Evolutionary conservation across 2,888 invertebrate genomes (phyloP).

Genomic region (Drosophila mulleri): DNA sequence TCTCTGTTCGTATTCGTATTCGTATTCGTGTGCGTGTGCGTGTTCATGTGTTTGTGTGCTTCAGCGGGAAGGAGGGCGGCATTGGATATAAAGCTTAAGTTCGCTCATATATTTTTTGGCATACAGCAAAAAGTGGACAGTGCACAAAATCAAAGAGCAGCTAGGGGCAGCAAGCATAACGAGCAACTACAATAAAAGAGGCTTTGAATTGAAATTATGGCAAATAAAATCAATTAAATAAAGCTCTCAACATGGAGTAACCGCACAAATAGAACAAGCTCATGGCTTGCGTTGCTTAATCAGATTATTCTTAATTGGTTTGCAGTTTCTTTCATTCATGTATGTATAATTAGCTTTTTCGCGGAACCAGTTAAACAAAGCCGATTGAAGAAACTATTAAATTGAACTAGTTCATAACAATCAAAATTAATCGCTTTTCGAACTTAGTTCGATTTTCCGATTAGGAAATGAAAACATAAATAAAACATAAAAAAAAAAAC

Average conservation of each 20-base stretch:
- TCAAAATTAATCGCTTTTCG: background rate
- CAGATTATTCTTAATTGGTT: background rate
- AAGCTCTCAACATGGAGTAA: background rate
- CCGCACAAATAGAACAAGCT: background rate
- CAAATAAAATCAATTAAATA: constrained; percentile 1
- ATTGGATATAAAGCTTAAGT: constrained; percentile 14
- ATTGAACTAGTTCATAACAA: background rate
- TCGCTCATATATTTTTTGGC: constrained; percentile 18
- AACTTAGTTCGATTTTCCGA: too few species aligned
- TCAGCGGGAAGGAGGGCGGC: constrained; percentile 14
- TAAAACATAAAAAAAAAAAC: background rate
- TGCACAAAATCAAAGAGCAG: constrained; percentile 45
- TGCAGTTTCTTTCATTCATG: background rate
- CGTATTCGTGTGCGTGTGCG: background rate
- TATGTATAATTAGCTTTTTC: background rate
- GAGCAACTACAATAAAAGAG: constrained; percentile 22
- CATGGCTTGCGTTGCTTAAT: background rate
- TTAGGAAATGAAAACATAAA: background rate
- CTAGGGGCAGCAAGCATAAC: constrained; percentile 46
- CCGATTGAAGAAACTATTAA: background rate
- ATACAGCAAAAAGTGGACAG: constrained; percentile 38
- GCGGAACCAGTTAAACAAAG: too few species aligned
- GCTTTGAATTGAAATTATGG: constrained; percentile 11
- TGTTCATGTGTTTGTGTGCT: constrained; percentile 19
- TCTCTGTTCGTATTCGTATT: constrained; percentile 27